These are phyloP conservation scores for Calypte anna DNA, from an alignment of 2,113 vertebrate genomes.

Conservation along the genomic window DNA sequence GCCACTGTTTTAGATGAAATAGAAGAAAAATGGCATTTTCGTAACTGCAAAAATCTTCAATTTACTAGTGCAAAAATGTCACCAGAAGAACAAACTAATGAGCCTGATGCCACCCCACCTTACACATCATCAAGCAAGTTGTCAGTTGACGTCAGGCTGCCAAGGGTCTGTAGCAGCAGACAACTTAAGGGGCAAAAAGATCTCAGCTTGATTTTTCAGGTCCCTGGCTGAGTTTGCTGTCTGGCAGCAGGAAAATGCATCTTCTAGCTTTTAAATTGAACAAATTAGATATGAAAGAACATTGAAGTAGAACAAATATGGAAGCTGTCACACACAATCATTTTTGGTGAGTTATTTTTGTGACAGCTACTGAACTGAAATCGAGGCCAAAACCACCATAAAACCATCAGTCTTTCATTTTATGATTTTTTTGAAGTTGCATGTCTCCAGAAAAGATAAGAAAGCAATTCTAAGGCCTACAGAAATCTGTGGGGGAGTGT, in stretches of 20 bases:
- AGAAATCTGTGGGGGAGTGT: neutral
- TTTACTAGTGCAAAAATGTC: neutral
- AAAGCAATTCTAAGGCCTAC: neutral
- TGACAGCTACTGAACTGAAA: neutral
- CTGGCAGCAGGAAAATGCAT: conserved; percentile 12
- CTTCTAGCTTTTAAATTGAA: neutral
- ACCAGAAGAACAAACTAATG: neutral
- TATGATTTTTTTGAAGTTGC: neutral
- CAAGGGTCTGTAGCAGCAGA: neutral
- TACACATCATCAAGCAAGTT: neutral
- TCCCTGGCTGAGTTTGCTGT: neutral
- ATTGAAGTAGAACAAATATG: conserved; percentile 29
- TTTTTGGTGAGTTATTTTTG: conserved; percentile 2
- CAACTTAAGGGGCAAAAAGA: neutral
- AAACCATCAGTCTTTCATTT: neutral
- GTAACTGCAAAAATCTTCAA: neutral
- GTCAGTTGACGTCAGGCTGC: neutral
- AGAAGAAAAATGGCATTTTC: neutral
- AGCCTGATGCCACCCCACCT: neutral
- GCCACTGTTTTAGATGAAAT: neutral
- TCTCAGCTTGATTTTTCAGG: conserved; percentile 21
- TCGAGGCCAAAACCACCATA: neutral
- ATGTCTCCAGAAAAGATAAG: neutral
- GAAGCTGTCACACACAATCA: conserved; percentile 2
- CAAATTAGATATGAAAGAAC: conserved; percentile 53